Base-by-base conservation (phyloP, 2,888 invertebrate genomes). In the Pocota personata region DNA sequence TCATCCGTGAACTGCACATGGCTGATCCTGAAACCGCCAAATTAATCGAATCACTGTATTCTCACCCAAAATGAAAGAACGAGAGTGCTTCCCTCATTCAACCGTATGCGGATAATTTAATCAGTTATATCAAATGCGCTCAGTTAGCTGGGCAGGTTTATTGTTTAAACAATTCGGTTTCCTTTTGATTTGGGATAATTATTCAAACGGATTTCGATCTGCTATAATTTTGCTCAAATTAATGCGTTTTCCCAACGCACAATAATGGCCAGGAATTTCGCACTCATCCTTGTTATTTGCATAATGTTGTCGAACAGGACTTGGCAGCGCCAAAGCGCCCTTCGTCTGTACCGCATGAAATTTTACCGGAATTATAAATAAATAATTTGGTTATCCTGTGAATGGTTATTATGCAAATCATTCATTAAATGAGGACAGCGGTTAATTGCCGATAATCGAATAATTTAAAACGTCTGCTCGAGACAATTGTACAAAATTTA, bases 391-490 rank as follows among this genome's bases (percentile, higher is more conserved):
- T 73, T 79, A 84, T 84, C 62, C 79, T 48, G 62, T 69, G 83
- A 79, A 75, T 55, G 79, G 37, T 69, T 84, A 75, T 79, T 69
- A 84, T 84, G 73, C 78, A 78, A 83, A 73, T 78, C 46, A 73
- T 78, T 83, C 60, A 67, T 83, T 78, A 60, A 78, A 78, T 37
- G 40, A 71, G 78, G 66, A 83, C 83, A 83, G 73, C n/a, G 67
- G 40, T 55, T 79, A 79, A 83, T 83, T 84, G 79, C 46, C 43
- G 52, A 84, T 79, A 79, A 84, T 84, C 57, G 57, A 69, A 84
- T 73, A 75, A 84, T 84, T 84, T 64, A 69, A 79, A 84, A 62
- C 67, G 69, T 84, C 83, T 84, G 79, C 62, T 79, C 14, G 32
- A 37, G 73, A 75, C 79, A 73, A 75, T 69, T 62, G 73, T n/a